Conservation (phyloP, 1,140 invertebrate genomes). For the Melanaphis sacchari region DNA sequence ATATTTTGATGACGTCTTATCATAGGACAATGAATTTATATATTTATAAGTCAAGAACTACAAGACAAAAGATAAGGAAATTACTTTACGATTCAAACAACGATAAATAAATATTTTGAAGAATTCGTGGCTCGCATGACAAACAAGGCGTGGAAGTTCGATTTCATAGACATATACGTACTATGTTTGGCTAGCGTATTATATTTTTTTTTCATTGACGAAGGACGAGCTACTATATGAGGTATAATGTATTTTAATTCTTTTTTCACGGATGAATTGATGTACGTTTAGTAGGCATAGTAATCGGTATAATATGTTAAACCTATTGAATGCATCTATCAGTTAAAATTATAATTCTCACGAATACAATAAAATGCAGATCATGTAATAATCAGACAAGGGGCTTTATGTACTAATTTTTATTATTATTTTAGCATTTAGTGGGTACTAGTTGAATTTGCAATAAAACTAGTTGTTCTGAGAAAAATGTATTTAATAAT, state of each 20-base stretch:
- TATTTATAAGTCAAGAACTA: neutral
- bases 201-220: neutral
- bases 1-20: no score
- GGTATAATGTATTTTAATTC: neutral
- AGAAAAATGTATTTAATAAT: neutral
- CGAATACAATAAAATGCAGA: neutral
- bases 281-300: neutral
- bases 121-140: neutral
- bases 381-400: neutral
- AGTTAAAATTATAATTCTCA: neutral
- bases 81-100: neutral
- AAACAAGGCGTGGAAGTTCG: neutral
- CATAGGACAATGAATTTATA: no score
- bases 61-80: neutral
- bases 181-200: neutral
- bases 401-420: neutral
- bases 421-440: neutral
- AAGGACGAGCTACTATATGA: constrained; percentile 1
- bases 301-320: neutral
- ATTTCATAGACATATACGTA: neutral
- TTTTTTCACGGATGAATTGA: constrained; percentile 36
- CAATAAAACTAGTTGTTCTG: neutral
- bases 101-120: neutral
- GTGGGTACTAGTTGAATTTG: neutral
- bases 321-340: neutral